A percentile compares a stretch with the other conserved stretches of the same genome.
Evolutionary conservation across 2,113 vertebrate species (phyloP).

Genomic region (Channa argus): DNA sequence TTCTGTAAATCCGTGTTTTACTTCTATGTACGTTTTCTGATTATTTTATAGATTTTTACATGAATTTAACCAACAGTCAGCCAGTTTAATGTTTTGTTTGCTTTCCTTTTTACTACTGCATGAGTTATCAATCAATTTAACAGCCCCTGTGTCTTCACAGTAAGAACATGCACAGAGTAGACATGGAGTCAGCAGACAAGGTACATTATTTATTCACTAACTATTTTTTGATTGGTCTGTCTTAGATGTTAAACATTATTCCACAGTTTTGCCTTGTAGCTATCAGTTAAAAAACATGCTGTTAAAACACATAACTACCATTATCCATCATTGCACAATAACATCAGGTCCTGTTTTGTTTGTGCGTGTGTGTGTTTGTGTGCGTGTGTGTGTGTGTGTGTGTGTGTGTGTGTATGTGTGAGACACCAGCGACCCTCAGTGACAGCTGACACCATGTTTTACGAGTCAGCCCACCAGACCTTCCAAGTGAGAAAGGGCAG

Average conservation of each 20-base stretch:
- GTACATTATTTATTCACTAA: constrained; percentile 43
- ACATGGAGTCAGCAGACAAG: constrained; percentile 75
- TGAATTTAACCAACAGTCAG: too few species aligned
- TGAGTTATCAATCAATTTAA: too few species aligned
- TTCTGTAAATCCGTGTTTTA: too few species aligned
- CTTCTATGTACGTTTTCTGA: too few species aligned
- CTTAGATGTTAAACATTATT: neutral
- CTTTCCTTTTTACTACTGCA: too few species aligned
- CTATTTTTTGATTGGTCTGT: neutral
- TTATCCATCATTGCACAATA: neutral
- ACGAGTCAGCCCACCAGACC: constrained; percentile 73
- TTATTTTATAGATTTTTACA: too few species aligned
- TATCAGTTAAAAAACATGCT: neutral
- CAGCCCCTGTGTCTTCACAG: constrained; percentile 55
- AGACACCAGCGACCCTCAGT: constrained; percentile 66
- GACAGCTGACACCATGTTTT: constrained; percentile 73
- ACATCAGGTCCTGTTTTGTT: too few species aligned
- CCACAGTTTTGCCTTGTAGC: neutral
- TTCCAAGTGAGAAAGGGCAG: constrained; percentile 67
- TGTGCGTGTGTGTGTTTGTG: neutral
- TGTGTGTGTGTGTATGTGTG: constrained; percentile 14
- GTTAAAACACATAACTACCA: neutral
- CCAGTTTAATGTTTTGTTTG: too few species aligned
- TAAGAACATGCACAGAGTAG: constrained; percentile 86
- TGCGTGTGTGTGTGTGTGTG: constrained; percentile 3